Evolutionary conservation across 2,113 vertebrate species (phyloP), one percentile per base, ranked within the genome.

Genomic region (Hippolais icterina): DNA sequence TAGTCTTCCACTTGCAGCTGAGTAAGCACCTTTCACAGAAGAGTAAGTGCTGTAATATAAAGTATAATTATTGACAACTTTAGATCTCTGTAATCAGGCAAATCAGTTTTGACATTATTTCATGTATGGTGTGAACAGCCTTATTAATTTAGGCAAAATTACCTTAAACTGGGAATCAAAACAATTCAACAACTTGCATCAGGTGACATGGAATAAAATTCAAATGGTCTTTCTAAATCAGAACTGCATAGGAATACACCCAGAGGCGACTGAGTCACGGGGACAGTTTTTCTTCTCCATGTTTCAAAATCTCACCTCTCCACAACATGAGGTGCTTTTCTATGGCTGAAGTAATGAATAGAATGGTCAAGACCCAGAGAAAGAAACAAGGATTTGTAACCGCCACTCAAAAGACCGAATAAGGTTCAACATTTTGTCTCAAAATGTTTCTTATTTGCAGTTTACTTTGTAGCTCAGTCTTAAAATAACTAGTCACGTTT

Each of bases 211-310:
- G 27, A 78, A 77, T 12, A 68, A 74, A 53, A 61, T 56, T 72
- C 12, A 21, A 76, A 72, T 2, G 5, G 31, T 12, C 27, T 37
- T 49, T 66, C 33, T 74, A 44, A 65, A 63, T 31, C 42, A 46
- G 31, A 76, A 65, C n/a, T 57, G 31, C 37, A 56, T 7, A 53
- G 24, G 27, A 76, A 9, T 28, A 56, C 11, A 65, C 3, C 2
- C 14, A 52, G 11, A 49, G 5, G 27, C 8, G 29, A 25, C 14
- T 52, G 52, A 63, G 37, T 39, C 37, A 39, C 22, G 0, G 0
- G 12, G 4, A 54, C 15, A 39, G 8, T 2, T 90, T 64, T 52
- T 46, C 15, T 8, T 12, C 9, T 39, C 33, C 0, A 0, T 11
- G 9, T n/a, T 52, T 66, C 20, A 69, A 68, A 86, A 56, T 12